A percentile compares a stretch with the other conserved stretches of the same genome.
These are phyloP conservation scores for Sinhomidia bicolor DNA, from an alignment of 2,888 invertebrate genomes.

Conservation along the genomic window DNA sequence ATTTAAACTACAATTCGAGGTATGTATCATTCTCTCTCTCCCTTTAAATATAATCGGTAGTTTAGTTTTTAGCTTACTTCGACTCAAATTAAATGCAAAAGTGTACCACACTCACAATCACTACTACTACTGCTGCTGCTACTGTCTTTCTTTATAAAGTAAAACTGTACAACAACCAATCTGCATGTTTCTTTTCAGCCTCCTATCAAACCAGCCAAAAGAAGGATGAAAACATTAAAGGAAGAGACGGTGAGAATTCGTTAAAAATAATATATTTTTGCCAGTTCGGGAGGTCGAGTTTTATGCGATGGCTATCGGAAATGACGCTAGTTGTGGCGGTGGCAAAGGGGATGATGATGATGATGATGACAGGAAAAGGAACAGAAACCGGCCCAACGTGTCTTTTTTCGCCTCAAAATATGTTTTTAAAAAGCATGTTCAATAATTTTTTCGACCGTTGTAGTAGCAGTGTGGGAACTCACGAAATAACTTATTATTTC, in stretches of 20 bases:
- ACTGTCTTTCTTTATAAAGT: background rate
- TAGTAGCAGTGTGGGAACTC: conserved; percentile 37
- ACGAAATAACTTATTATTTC: background rate
- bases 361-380: conserved; percentile 65
- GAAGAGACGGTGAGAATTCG: conserved; percentile 41
- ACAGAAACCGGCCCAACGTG: conserved; percentile 66
- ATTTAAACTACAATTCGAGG: too few relatives aligned
- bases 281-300: conserved; percentile 43
- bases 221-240: background rate
- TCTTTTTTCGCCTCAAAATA: conserved; percentile 50
- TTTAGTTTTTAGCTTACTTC: background rate
- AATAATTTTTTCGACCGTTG: conserved; percentile 28
- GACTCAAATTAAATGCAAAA: conserved; percentile 16
- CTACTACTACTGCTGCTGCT: background rate
- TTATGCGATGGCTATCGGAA: conserved; percentile 43
- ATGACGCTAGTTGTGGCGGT: conserved; percentile 1
- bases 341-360: conserved; percentile 1
- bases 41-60: conserved; percentile 40
- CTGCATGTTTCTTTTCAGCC: background rate
- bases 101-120: conserved; percentile 10
- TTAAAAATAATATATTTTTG: conserved; percentile 22
- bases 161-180: background rate
- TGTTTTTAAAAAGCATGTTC: background rate
- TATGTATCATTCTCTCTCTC: background rate
- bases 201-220: background rate